Evolutionary conservation across 2,888 invertebrate genomes (phyloP), one percentile per base, ranked within the genome.

Genomic region (Trissolcus brochymenae): DNA sequence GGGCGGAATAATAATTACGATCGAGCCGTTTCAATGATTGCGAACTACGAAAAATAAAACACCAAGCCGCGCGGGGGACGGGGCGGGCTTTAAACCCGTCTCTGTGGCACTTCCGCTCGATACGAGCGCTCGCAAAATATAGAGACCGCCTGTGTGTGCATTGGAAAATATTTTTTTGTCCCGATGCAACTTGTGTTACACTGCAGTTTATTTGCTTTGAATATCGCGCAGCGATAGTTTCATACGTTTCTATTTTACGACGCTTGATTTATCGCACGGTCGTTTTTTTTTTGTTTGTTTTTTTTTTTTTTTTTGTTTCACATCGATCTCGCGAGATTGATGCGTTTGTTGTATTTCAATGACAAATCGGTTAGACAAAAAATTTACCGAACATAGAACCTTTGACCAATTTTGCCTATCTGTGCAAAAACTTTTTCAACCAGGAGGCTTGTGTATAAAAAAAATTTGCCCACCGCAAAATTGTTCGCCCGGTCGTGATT

Each of bases 1-100:
- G 81, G 82, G 79, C 81, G 81, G 84, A 82, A 83, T 84, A 83
- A 84, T 84, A 83, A 84, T 83, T 83, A 81, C 84, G 82, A 82
- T 81, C 81, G 80, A 71, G 77, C 79, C 78, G 81, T 77, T 82
- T 80, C 79, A 80, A 81, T 81, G 81, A 82, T 82, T 79, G 79
- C 80, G 74, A 79, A 64, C 74, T 74, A 71, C 74, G 78, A 80
- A 81, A 81, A 80, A 79, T 78, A 76, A 78, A 78, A 71, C 66
- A 71, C 65, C 65, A 70, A 41, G 46, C 21, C 59, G 67, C 57
- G 51, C 21, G 55, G 55, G 66, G 14, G 59, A 40, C 60, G 68
- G 51, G 9, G 25, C 56, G 49, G 29, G 68, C 61, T 70, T 66
- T 66, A 71, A 66, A 66, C 62, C 62, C 74, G 71, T 78, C 74